Percentiles rank a stretch among this genome's conserved stretches.
Conservation (phyloP, 2,797 vertebrate genomes). For the Ara ararauna region DNA sequence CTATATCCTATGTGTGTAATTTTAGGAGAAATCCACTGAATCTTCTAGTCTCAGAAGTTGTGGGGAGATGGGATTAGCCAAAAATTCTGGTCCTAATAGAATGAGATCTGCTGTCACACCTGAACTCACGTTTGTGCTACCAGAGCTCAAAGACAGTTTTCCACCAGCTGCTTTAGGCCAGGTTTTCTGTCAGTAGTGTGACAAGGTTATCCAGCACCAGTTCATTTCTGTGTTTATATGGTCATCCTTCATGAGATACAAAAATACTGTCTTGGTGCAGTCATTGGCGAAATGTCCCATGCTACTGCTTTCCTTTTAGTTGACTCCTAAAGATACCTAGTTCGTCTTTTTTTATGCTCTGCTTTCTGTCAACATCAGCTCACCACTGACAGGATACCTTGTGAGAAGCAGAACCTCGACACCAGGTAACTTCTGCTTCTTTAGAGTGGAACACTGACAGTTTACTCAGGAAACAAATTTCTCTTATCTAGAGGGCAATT, state of each 20-base stretch:
- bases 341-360: neutral
- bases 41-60: neutral
- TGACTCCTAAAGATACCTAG: neutral
- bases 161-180: neutral
- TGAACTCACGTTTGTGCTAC: neutral
- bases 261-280: neutral
- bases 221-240: neutral
- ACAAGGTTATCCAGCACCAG: neutral
- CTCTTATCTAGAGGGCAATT: neutral
- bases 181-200: neutral
- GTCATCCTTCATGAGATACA: neutral
- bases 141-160: neutral
- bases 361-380: neutral
- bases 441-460: neutral
- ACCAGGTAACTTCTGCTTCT: neutral
- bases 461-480: neutral
- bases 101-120: neutral
- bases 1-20: neutral
- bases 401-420: neutral
- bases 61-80: neutral
- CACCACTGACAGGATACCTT: neutral
- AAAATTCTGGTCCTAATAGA: neutral
- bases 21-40: neutral
- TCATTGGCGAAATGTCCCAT: neutral
- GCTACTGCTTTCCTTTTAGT: neutral